Base-by-base conservation (phyloP, 2,113 vertebrate species). In the Coptodon bakossiorum region DNA sequence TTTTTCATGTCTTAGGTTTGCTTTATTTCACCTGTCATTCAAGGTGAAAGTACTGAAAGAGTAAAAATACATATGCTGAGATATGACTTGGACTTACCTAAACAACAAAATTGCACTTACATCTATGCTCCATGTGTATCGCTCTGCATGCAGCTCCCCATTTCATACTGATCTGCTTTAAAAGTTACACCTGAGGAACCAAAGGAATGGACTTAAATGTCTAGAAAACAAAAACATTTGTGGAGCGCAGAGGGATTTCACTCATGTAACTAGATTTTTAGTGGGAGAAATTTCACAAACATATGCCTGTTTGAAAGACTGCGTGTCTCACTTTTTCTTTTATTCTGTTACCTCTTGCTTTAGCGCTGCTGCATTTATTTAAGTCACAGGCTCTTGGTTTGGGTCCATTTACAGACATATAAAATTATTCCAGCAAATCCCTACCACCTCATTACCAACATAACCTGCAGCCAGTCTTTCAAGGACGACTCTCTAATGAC, bases 401-500 rank as follows among this genome's bases (percentile, higher is more conserved):
- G 86, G 88, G 86, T 94, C 89, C 93, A 94, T 94, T 95, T 96
- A 90, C 93, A 95, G 94, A 93, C 73, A 85, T 95, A 95, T 95
- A 94, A 93, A 93, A 94, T 96, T 90, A 96, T 93, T 82, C 90
- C 89, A 86, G 84, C 90, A 95, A 86, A 91, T 89, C 89, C 78
- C 85, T 83, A 91, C 91, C 94, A 94, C 89, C 92, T 96, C 95
- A 96, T 96, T 95, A 96, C 93, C 95, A 96, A 90, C 93, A 95
- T 93, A 94, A 96, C 95, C 94, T 94, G 91, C 92, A 95, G 94
- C 92, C 93, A 94, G 91, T 83, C 93, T 94, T 93, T 96, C 94
- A 96, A 96, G 95, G 95, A 95, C 94, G 93, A 92, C 83, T 92
- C 90, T 95, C 86, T 95, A 94, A 95, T 93, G 90, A 94, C 89